These are phyloP conservation scores for Sander lucioperca DNA, from an alignment of 2,113 vertebrate genomes.

Conservation along the genomic window DNA sequence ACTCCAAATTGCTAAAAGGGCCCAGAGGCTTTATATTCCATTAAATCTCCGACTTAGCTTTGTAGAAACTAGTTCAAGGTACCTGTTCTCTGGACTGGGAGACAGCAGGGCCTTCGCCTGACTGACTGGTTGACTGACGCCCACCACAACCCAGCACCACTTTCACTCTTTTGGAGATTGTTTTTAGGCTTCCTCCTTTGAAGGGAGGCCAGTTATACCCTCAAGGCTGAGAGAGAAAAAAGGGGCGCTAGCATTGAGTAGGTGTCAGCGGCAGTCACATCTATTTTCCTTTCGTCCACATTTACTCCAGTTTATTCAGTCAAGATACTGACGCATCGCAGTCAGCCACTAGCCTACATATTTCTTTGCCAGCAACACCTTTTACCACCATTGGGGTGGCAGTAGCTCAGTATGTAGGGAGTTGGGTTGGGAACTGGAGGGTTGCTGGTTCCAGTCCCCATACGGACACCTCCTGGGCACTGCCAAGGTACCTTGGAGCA, in stretches of 20 bases:
- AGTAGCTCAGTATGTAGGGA: too few relatives aligned
- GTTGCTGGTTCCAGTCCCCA: too few relatives aligned
- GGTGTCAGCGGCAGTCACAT: constrained; percentile 50
- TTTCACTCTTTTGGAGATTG: constrained; percentile 63
- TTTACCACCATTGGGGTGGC: neutral
- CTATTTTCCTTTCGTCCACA: constrained; percentile 34
- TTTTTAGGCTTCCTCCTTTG: constrained; percentile 63
- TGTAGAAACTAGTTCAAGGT: constrained; percentile 74
- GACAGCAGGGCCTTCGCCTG: constrained; percentile 51
- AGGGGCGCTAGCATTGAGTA: constrained; percentile 31
- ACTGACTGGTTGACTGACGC: constrained; percentile 65
- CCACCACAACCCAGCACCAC: constrained; percentile 50
- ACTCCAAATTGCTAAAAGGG: constrained; percentile 81
- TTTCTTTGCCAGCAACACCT: constrained; percentile 17
- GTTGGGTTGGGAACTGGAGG: too few relatives aligned
- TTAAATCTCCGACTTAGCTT: constrained; percentile 77
- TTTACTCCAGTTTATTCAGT: constrained; percentile 42
- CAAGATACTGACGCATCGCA: constrained; percentile 3
- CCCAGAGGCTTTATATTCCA: constrained; percentile 79
- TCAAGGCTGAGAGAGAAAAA: constrained; percentile 24
- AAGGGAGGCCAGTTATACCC: constrained; percentile 70
- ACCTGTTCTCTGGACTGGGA: constrained; percentile 69
- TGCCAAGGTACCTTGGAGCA: too few relatives aligned
- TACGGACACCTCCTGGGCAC: too few relatives aligned
- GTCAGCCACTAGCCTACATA: constrained; percentile 25